Evolutionary conservation across 1,140 invertebrate genomes (phyloP).

Genomic region (Ectropis grisescens): DNA sequence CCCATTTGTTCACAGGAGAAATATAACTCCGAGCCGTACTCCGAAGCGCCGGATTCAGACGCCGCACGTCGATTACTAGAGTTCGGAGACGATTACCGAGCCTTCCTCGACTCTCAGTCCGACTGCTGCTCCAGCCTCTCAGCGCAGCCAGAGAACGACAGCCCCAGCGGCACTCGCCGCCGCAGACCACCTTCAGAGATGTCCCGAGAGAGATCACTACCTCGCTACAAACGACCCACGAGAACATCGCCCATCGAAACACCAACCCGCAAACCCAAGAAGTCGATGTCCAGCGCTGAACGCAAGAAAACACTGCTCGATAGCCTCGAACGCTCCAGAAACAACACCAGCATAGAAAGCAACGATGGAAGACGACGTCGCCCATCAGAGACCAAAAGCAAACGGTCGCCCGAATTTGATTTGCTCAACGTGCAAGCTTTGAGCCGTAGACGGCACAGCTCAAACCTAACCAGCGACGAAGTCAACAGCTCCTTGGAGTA

Average conservation of each 20-base stretch:
- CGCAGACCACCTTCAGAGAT: conserved; percentile 42
- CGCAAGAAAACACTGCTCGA: conserved; percentile 63
- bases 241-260: conserved; percentile 62
- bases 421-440: conserved; percentile 52
- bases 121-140: conserved; percentile 85
- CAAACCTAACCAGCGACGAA: conserved; percentile 57
- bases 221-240: conserved; percentile 45
- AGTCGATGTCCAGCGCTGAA: conserved; percentile 64
- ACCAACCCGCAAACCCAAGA: conserved; percentile 58
- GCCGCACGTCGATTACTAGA: conserved; percentile 84
- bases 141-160: conserved; percentile 74
- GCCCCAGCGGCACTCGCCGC: conserved; percentile 54
- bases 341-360: conserved; percentile 60
- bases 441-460: conserved; percentile 50
- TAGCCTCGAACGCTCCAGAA: conserved; percentile 59
- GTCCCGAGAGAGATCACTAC: conserved; percentile 37
- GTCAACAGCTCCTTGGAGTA: conserved; percentile 57
- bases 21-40: conserved; percentile 92
- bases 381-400: conserved; percentile 46
- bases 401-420: conserved; percentile 57
- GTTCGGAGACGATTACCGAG: conserved; percentile 92
- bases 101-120: conserved; percentile 88
- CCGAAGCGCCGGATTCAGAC: conserved; percentile 90
- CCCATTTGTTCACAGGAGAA: conserved; percentile 78
- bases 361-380: conserved; percentile 46